Evolutionary conservation across 2,888 invertebrate species (phyloP).

Genomic region (Cordylochernes scorpioides): DNA sequence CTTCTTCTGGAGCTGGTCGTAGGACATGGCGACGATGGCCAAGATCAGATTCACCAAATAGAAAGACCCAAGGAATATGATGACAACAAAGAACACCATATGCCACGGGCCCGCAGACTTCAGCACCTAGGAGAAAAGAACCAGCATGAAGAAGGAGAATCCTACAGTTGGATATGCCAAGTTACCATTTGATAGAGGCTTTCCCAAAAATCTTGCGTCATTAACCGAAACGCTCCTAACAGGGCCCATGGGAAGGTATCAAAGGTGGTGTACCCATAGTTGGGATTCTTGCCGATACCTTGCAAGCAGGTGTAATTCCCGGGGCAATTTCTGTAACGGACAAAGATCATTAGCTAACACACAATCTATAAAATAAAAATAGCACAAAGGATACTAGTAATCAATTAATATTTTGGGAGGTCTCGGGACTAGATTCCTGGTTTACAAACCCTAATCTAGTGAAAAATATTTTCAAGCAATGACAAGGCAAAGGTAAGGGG

Average conservation of each 20-base stretch:
- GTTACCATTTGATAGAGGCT: constrained; percentile 79
- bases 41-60: constrained; percentile 96
- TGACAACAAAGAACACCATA: constrained; percentile 90
- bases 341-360: too few species aligned
- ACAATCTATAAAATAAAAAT: too few species aligned
- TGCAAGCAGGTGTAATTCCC: constrained; percentile 64
- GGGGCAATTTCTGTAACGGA: constrained; percentile 40
- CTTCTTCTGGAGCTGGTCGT: constrained; percentile 92
- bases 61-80: constrained; percentile 93
- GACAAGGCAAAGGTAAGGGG: too few species aligned
- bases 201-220: constrained; percentile 99
- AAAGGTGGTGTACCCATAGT: constrained; percentile 90
- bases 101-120: constrained; percentile 90
- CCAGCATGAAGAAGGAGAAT: too few species aligned
- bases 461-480: too few species aligned
- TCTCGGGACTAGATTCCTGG: too few species aligned
- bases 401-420: too few species aligned
- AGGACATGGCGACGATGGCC: constrained; percentile 98
- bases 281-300: constrained; percentile 75
- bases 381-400: too few species aligned
- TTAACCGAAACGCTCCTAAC: constrained; percentile 81
- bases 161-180: too few species aligned
- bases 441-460: too few species aligned
- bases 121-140: constrained; percentile 35
- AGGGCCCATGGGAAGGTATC: constrained; percentile 94